Percentiles rank a stretch among this genome's conserved stretches.
These are phyloP conservation scores for Falcaria lacertinaria DNA, from an alignment of 2,888 invertebrate genomes.

Conservation along the genomic window DNA sequence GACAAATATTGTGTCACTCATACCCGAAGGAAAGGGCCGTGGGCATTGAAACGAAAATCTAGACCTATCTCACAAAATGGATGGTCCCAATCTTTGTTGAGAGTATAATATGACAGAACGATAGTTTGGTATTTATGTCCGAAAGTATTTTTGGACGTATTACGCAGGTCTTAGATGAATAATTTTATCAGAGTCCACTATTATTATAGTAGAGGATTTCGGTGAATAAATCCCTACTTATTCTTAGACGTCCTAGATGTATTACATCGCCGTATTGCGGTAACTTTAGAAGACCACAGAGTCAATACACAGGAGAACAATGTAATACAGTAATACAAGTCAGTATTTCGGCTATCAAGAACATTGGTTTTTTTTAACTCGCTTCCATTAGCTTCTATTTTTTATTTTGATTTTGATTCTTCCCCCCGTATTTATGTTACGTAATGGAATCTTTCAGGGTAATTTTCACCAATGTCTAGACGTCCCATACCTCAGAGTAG, in stretches of 20 bases:
- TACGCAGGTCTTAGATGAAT: not conserved
- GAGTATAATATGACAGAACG: not conserved
- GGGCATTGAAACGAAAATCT: not conserved
- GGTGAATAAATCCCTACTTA: not conserved
- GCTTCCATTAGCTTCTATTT: too few species aligned
- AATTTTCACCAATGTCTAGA: too few species aligned
- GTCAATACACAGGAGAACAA: too few species aligned
- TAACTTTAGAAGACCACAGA: too few species aligned
- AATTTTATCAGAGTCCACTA: not conserved
- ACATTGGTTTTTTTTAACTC: too few species aligned
- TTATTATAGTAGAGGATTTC: not conserved
- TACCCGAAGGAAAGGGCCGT: not conserved
- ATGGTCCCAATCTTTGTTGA: not conserved
- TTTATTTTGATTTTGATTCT: too few species aligned
- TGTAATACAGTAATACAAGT: too few species aligned
- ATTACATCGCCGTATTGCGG: not conserved
- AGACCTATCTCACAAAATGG: not conserved
- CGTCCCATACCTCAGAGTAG: too few species aligned
- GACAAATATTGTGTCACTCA: not conserved
- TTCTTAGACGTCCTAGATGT: not conserved
- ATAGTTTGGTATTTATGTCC: not conserved
- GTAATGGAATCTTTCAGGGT: too few species aligned
- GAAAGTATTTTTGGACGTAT: not conserved
- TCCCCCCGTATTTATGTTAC: too few species aligned
- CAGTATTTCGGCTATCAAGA: too few species aligned